These are phyloP conservation scores for Gila robusta DNA, from an alignment of 2,797 vertebrate species.

Conservation along the genomic window DNA sequence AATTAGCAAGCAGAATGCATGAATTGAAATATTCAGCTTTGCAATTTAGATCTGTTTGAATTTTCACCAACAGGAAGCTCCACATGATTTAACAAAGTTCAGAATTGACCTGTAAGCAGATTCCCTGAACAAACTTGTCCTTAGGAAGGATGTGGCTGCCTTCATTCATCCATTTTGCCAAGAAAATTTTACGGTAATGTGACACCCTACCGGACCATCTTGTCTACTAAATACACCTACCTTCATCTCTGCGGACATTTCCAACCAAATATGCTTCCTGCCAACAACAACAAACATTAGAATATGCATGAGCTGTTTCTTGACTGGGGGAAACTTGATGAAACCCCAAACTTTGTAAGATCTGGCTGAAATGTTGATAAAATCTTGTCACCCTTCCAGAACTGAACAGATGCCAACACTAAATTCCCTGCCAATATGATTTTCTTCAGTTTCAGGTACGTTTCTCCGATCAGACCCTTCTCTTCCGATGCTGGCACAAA, in stretches of 20 bases:
- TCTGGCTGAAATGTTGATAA: conserved; percentile 22
- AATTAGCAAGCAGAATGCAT: conserved; percentile 28
- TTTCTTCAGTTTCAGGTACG: conserved; percentile 19
- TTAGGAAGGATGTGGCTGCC: background rate
- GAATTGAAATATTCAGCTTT: background rate
- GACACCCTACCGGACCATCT: conserved; percentile 7
- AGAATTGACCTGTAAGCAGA: background rate
- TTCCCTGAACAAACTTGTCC: background rate
- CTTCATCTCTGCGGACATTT: conserved; percentile 14
- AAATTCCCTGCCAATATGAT: conserved; percentile 24
- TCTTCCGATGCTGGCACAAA: conserved; percentile 17
- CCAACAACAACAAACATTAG: conserved; percentile 33
- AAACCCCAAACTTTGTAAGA: conserved; percentile 34
- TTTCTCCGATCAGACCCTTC: conserved; percentile 6
- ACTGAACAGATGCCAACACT: conserved; percentile 30
- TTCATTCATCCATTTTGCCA: background rate
- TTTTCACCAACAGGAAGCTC: background rate
- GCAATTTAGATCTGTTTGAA: background rate
- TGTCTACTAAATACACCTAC: conserved; percentile 14
- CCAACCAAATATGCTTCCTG: conserved; percentile 7
- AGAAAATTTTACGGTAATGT: background rate
- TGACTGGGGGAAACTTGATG: conserved; percentile 24
- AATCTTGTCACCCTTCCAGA: conserved; percentile 38
- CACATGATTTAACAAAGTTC: background rate
- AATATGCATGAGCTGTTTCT: conserved; percentile 16